phyloP scores from a whole-genome alignment of 2,113 vertebrate genomes.

The Eptatretus burgeri region DNA sequence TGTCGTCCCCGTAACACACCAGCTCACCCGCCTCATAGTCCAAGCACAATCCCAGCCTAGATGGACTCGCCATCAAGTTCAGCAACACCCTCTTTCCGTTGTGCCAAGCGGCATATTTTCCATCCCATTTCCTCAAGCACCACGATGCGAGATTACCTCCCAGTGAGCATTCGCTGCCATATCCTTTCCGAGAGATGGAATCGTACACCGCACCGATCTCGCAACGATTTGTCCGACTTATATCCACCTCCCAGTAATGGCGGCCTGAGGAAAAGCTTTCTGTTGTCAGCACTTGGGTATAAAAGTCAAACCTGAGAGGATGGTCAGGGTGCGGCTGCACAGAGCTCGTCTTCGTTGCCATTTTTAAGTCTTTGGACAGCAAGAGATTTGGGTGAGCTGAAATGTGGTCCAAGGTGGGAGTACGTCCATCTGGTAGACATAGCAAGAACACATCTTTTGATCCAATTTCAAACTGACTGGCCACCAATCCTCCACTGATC shows the following conservation, averaged over 20 bases:
- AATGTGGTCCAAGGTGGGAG: neutral
- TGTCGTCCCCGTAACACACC: neutral
- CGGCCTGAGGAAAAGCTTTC: neutral
- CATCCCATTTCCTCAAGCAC: neutral
- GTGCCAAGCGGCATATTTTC: neutral
- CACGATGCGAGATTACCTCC: neutral
- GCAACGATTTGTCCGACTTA: neutral
- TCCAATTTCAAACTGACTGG: too few species aligned
- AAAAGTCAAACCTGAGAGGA: neutral
- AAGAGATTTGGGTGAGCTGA: slow-evolving; percentile 1
- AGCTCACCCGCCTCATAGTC: neutral
- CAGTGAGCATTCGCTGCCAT: neutral
- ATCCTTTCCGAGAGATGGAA: neutral
- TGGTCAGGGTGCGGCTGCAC: neutral
- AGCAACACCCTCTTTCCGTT: neutral
- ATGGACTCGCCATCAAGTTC: neutral
- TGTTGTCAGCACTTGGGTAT: neutral
- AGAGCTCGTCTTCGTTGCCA: neutral
- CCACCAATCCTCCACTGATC: too few species aligned
- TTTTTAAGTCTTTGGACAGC: neutral
- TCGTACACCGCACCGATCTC: neutral
- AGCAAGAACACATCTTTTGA: too few species aligned
- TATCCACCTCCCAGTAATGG: slow-evolving; percentile 3
- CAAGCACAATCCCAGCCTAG: slow-evolving; percentile 2
- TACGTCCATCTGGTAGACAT: neutral